These are phyloP conservation scores for Cyclargus thomasi DNA, from an alignment of 1,140 invertebrate species.

Conservation along the genomic window DNA sequence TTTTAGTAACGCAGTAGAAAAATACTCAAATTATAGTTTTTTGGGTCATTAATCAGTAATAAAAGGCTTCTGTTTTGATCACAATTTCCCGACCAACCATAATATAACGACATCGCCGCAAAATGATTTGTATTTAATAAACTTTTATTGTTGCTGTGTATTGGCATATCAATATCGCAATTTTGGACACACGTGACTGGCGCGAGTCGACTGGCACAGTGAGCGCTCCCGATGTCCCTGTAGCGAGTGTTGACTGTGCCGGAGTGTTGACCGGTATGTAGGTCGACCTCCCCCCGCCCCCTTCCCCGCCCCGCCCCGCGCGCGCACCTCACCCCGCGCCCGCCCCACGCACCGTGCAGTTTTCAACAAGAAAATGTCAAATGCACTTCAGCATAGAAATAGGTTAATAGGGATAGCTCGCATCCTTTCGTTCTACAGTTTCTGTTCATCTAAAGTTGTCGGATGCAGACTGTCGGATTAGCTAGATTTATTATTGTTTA, in stretches of 20 bases:
- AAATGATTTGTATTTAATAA: too few species aligned
- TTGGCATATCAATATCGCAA: neutral
- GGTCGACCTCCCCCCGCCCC: slow-evolving; percentile 58
- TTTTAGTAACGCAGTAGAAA: too few species aligned
- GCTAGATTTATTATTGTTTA: too few species aligned
- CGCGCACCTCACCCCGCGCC: slow-evolving; percentile 40
- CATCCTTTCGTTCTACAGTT: slow-evolving; percentile 17
- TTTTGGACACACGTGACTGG: slow-evolving; percentile 22
- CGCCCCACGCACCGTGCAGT: slow-evolving; percentile 63
- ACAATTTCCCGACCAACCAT: too few species aligned
- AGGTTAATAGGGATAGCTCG: slow-evolving; percentile 49
- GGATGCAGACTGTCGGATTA: too few species aligned
- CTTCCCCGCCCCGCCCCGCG: slow-evolving; percentile 37
- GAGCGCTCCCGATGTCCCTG: slow-evolving; percentile 68
- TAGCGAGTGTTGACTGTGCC: slow-evolving; percentile 73
- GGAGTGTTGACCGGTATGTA: slow-evolving; percentile 74
- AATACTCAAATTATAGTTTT: too few species aligned
- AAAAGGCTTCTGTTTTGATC: too few species aligned
- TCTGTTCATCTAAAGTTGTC: neutral
- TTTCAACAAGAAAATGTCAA: slow-evolving; percentile 68
- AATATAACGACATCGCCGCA: too few species aligned
- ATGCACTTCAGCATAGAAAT: slow-evolving; percentile 54
- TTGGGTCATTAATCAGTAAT: too few species aligned
- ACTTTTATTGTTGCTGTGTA: too few species aligned
- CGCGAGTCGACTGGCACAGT: slow-evolving; percentile 44